Percentiles rank a stretch among this genome's conserved stretches.
These are phyloP conservation scores for Heliothis subflexa DNA, from an alignment of 1,140 invertebrate species.

Conservation along the genomic window DNA sequence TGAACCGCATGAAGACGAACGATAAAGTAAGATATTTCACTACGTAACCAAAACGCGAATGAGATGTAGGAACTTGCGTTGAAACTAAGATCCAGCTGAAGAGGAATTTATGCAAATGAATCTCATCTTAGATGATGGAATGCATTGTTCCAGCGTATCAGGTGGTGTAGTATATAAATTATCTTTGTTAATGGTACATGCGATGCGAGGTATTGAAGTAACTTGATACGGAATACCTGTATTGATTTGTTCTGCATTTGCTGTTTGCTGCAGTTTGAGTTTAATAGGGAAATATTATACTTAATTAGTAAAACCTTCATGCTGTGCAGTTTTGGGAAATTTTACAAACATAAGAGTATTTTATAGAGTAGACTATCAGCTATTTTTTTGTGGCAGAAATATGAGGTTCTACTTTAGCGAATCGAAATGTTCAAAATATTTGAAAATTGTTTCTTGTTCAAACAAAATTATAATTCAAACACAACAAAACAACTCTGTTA, in stretches of 20 bases:
- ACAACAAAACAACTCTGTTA: constrained; percentile 27
- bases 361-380: too few species aligned
- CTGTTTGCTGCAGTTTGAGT: too few species aligned
- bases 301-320: too few species aligned
- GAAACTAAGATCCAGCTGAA: constrained; percentile 57
- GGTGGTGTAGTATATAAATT: constrained; percentile 65
- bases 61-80: constrained; percentile 37
- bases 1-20: background rate
- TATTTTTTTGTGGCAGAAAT: too few species aligned
- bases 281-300: too few species aligned
- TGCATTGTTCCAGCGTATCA: constrained; percentile 59
- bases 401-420: too few species aligned
- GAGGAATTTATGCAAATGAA: constrained; percentile 72
- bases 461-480: constrained; percentile 11
- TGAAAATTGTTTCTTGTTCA: background rate
- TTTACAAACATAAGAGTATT: too few species aligned
- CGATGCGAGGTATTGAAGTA: constrained; percentile 20
- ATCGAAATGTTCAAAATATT: background rate
- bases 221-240: background rate
- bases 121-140: constrained; percentile 67
- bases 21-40: constrained; percentile 22
- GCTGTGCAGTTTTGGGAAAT: too few species aligned
- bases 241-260: constrained; percentile 4
- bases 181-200: constrained; percentile 55
- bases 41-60: constrained; percentile 30